Evolutionary conservation across 2,113 vertebrate genomes (phyloP).

Genomic region (Calypte anna): DNA sequence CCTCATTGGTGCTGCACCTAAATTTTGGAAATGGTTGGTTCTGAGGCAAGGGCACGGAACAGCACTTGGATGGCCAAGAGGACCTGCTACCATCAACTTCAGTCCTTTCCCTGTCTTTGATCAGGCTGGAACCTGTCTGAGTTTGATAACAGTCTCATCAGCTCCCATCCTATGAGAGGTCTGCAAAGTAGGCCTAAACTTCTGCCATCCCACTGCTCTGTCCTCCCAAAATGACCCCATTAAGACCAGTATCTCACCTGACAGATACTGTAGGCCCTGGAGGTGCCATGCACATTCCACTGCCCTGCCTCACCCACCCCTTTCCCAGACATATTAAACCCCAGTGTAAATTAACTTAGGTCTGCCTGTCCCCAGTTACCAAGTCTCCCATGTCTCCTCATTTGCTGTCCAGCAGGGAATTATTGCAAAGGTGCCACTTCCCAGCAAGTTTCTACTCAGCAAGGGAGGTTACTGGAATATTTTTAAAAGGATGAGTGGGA

Average conservation of each 20-base stretch:
- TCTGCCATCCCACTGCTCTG: neutral
- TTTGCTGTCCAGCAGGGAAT: neutral
- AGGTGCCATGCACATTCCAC: accelerated
- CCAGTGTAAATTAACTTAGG: neutral
- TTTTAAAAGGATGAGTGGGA: conserved; percentile 1
- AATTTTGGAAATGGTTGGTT: neutral
- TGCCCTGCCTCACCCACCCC: neutral
- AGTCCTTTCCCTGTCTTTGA: neutral
- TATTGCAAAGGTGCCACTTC: neutral
- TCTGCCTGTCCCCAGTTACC: neutral
- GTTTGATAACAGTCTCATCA: neutral
- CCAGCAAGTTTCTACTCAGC: neutral
- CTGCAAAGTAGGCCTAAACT: neutral
- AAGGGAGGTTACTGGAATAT: neutral
- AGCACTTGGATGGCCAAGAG: neutral
- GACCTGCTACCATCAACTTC: neutral
- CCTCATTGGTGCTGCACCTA: neutral
- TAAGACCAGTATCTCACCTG: neutral
- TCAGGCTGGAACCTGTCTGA: neutral
- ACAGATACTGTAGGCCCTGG: neutral
- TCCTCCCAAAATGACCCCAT: accelerated
- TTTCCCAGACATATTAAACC: neutral
- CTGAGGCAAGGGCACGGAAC: neutral
- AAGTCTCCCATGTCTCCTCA: neutral
- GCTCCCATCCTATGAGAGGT: neutral